Base-by-base conservation (phyloP, 2,888 invertebrate species). In the Resseliella maxima region DNA sequence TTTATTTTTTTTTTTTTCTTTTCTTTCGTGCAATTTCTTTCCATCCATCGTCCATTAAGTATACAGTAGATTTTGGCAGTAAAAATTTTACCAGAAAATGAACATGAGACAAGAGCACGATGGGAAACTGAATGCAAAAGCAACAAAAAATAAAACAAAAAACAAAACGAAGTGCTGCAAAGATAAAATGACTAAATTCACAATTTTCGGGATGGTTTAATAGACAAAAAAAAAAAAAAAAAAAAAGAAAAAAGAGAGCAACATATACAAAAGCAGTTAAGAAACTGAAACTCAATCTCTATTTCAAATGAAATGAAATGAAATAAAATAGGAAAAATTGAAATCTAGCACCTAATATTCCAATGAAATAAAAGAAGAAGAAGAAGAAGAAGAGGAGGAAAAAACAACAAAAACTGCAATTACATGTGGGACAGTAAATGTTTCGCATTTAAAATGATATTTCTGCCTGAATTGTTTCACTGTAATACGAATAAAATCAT, bases 301-400 rank as follows among this genome's bases (percentile, higher is more conserved):
- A 18, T 18, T 41, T 12, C 41, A 18, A 18, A 6, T 18, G 46
- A 15, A 50, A 31, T 35, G 31, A 31, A 72, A 72, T 72, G 31
- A 72, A 72, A 59, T 59, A 27, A 27, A 35, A n/a, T n/a, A 12
- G 35, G 31, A 72, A 72, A 72, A 72, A 72, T 72, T 72, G 31
- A 72, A 72, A 72, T 72, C 31, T 72, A 72, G 72, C 72, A 72
- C 72, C 31, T 72, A 72, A 72, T 72, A 72, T 72, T 35, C n/a
- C n/a, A n/a, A n/a, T n/a, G n/a, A n/a, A n/a, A n/a, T n/a, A n/a
- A n/a, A n/a, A n/a, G n/a, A n/a, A n/a, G n/a, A n/a, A n/a, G n/a
- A n/a, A n/a, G n/a, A n/a, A n/a, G n/a, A n/a, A n/a, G n/a, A n/a
- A n/a, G n/a, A n/a, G n/a, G n/a, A n/a, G n/a, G n/a, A n/a, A n/a